phyloP scores from a whole-genome alignment of 2,888 invertebrate genomes.

The Caenorhabditis drosophilae region DNA sequence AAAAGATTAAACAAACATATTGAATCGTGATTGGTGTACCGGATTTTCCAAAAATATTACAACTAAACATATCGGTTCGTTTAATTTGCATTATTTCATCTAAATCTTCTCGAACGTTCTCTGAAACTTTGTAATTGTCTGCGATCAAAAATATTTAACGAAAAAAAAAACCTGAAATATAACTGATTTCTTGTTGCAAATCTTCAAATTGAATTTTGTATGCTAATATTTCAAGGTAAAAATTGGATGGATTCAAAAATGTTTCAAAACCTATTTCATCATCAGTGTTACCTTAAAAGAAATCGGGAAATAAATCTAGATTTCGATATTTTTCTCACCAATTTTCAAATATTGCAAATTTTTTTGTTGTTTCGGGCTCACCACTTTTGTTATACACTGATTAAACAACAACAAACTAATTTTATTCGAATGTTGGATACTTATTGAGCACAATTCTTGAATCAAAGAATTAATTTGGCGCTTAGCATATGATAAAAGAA shows the following conservation, averaged over 20 bases:
- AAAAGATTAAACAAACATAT: conserved; percentile 8
- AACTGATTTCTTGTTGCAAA: conserved; percentile 18
- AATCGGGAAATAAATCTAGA: not conserved
- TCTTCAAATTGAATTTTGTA: conserved; percentile 24
- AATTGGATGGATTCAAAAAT: conserved; percentile 24
- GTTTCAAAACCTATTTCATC: conserved; percentile 11
- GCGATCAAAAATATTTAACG: too few species aligned
- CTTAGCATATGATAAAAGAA: conserved; percentile 25
- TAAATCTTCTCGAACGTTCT: conserved; percentile 16
- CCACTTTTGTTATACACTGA: conserved; percentile 32
- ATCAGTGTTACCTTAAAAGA: conserved; percentile 10
- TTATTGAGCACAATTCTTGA: conserved; percentile 33
- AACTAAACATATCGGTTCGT: conserved; percentile 22
- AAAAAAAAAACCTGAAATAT: too few species aligned
- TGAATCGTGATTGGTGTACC: conserved; percentile 20
- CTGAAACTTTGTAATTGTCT: too few species aligned
- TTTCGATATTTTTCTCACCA: conserved; percentile 5
- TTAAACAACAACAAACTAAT: conserved; percentile 20
- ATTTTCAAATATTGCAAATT: conserved; percentile 12
- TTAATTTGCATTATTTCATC: conserved; percentile 12
- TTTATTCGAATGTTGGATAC: conserved; percentile 16
- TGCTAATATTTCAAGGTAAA: conserved; percentile 29
- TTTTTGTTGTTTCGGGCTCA: conserved; percentile 12
- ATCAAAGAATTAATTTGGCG: conserved; percentile 29
- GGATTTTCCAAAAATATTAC: conserved; percentile 14